phyloP scores from a whole-genome alignment of 2,113 vertebrate species.

The Eretmochelys imbricata region DNA sequence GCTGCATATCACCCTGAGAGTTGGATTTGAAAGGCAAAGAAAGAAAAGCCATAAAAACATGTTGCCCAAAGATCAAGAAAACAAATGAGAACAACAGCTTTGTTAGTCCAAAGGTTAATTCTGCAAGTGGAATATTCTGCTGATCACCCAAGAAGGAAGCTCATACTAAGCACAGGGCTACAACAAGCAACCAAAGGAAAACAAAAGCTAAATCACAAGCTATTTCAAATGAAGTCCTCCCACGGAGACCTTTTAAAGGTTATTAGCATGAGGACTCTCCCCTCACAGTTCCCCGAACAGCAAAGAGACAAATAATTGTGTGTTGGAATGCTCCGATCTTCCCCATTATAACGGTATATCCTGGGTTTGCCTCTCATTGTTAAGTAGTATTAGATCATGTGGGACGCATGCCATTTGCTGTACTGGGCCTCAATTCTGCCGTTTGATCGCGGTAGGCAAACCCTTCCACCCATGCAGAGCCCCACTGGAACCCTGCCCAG shows the following conservation, averaged over 20 bases:
- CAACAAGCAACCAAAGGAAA: background rate
- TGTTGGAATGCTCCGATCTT: background rate
- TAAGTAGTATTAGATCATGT: background rate
- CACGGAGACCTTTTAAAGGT: background rate
- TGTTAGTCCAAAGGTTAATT: constrained; percentile 7
- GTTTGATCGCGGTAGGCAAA: background rate
- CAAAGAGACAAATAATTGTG: fast-evolving
- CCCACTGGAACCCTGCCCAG: background rate
- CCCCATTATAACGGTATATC: background rate
- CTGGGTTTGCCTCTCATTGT: background rate
- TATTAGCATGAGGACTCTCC: too few species aligned
- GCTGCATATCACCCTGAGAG: background rate
- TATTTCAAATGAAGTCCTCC: background rate
- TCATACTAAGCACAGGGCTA: background rate
- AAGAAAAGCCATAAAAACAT: background rate
- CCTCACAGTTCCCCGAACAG: fast-evolving
- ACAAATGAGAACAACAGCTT: background rate
- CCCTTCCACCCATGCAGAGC: background rate
- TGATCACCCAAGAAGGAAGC: constrained; percentile 27
- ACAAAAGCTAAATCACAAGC: background rate
- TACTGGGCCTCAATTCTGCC: background rate
- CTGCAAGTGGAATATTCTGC: background rate
- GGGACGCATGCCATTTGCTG: background rate
- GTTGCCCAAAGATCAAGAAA: constrained; percentile 27
- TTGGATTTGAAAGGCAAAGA: background rate